Evolutionary conservation across 2,797 vertebrate species (phyloP), one percentile per base, ranked within the genome.

Genomic region (Odontamblyopus lacepedii): DNA sequence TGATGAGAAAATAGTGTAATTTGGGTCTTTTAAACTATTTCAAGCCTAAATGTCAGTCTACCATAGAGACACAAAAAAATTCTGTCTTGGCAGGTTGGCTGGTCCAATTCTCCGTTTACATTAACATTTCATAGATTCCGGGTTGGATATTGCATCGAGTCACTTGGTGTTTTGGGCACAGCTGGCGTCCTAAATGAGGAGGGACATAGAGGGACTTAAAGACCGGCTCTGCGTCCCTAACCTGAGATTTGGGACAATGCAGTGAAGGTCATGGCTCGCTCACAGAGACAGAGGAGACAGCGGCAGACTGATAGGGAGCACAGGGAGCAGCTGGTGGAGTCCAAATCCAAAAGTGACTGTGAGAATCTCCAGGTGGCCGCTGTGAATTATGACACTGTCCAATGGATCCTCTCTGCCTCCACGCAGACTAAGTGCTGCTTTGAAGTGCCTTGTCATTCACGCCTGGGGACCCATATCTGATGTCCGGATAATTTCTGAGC

Each of bases 321-420:
- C 69, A 77, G 83, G 88, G 88, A 94, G 93, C 93, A 94, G 92
- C 91, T 94, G 92, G 93, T 89, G 88, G 91, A 87, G 85, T 88
- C 89, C 83, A 93, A 94, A 88, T 85, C 81, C 86, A 89, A 93
- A 93, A 89, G 92, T 88, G 90, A 91, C 91, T 86, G 87, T 85
- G 89, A 87, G 88, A 93, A 93, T 93, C 91, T 92, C 90, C 92
- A 93, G 87, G 93, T 92, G 92, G 89, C 87, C 87, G 50, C 66
- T 13, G 87, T 92, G 90, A 92, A 93, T 93, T 88, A 93, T 91
- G 83, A 88, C 82, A 82, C 80, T 70, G 75, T 84, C 78, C 69
- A 77, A 72, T 69, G 76, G 63, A 57, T 65, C 70, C 76, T 74
- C 71, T 84, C 77, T 53, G 63, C 80, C 70, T 75, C 77, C 69